A percentile compares a stretch with the other conserved stretches of the same genome.
Evolutionary conservation across 2,797 vertebrate genomes (phyloP).

Genomic region (Trematomus bernacchii): DNA sequence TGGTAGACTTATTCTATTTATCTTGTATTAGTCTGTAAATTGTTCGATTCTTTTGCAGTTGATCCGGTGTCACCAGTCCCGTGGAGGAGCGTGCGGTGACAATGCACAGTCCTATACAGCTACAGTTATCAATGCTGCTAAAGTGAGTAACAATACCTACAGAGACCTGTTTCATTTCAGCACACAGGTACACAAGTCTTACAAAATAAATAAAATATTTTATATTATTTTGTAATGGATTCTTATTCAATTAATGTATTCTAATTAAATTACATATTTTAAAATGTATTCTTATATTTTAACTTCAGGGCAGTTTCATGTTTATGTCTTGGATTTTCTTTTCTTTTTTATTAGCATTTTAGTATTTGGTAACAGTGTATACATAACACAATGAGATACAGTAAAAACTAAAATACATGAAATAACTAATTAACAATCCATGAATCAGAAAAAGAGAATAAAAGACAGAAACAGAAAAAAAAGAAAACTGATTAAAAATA

Average conservation of each 20-base stretch:
- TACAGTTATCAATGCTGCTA: conserved; percentile 98
- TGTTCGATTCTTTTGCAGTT: conserved; percentile 82
- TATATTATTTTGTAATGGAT: too few relatives aligned
- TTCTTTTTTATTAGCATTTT: background rate
- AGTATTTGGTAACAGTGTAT: too few relatives aligned
- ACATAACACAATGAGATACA: too few relatives aligned
- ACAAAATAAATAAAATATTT: background rate
- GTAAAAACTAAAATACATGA: too few relatives aligned
- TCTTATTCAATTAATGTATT: too few relatives aligned
- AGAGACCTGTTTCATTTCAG: background rate
- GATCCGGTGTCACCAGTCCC: conserved; percentile 98
- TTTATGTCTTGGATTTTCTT: background rate
- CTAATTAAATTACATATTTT: background rate
- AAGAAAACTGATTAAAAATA: too few relatives aligned
- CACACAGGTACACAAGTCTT: background rate
- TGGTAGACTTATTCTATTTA: background rate
- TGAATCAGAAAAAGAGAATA: too few relatives aligned
- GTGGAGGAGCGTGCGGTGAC: conserved; percentile 97
- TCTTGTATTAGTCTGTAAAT: background rate
- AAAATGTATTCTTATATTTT: background rate
- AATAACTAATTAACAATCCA: too few relatives aligned
- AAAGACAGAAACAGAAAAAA: too few relatives aligned
- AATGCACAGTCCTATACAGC: conserved; percentile 99
- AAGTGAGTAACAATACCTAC: conserved; percentile 88
- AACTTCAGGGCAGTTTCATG: background rate